These are phyloP conservation scores for Anoplius nigerrimus DNA, from an alignment of 2,888 invertebrate species.

Conservation along the genomic window DNA sequence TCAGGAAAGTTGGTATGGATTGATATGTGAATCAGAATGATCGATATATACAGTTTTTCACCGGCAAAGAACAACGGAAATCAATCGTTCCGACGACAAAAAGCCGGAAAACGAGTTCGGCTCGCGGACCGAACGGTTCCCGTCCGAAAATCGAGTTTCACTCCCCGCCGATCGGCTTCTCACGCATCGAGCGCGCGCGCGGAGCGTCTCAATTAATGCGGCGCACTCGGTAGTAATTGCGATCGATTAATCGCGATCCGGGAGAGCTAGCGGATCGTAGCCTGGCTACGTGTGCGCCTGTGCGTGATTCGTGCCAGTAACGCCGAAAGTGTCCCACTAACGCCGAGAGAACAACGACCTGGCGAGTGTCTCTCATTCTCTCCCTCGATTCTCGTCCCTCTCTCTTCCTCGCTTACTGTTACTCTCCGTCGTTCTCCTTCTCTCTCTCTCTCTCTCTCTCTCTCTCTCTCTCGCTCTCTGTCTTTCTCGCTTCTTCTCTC, in stretches of 20 bases:
- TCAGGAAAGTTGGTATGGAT: too few relatives aligned
- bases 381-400: conserved; percentile 14
- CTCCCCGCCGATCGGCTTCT: too few relatives aligned
- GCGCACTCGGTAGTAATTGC: not conserved
- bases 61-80: too few relatives aligned
- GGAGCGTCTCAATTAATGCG: too few relatives aligned
- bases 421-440: not conserved
- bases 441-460: not conserved
- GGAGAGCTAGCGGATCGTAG: conserved; percentile 14
- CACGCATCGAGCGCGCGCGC: too few relatives aligned
- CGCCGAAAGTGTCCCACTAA: conserved; percentile 70
- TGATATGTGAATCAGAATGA: too few relatives aligned
- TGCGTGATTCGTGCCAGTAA: conserved; percentile 63
- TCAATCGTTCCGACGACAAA: too few relatives aligned
- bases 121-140: too few relatives aligned
- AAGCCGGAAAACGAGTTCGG: too few relatives aligned
- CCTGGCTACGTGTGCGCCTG: conserved; percentile 34
- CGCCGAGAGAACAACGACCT: conserved; percentile 65
- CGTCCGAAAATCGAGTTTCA: too few relatives aligned
- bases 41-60: too few relatives aligned
- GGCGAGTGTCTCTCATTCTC: conserved; percentile 43
- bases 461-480: not conserved
- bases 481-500: conserved; percentile 13
- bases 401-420: not conserved
- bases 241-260: conserved; percentile 17